Conservation (phyloP, 2,113 vertebrate species). For the Climacteris rufus region DNA sequence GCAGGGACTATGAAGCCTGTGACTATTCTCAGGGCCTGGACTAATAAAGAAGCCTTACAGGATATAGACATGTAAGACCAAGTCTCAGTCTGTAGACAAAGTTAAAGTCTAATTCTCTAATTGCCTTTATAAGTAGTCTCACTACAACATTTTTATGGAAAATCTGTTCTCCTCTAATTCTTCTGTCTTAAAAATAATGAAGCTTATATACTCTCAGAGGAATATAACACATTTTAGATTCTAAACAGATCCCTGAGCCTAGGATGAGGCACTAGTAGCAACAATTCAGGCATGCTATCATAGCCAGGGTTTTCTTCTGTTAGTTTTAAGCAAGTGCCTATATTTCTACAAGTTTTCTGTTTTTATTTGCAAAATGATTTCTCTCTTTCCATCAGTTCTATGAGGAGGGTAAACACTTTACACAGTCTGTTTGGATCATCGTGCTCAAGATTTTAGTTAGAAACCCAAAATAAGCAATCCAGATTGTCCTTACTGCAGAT, state of each 20-base stretch:
- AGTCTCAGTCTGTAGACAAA: neutral
- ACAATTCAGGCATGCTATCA: neutral
- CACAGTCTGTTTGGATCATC: neutral
- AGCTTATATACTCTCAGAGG: neutral
- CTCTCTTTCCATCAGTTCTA: neutral
- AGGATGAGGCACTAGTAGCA: neutral
- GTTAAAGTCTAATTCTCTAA: neutral
- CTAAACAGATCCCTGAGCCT: neutral
- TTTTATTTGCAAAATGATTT: neutral
- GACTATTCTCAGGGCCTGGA: neutral
- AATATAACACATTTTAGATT: neutral
- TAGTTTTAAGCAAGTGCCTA: neutral
- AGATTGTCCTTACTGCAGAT: neutral
- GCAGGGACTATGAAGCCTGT: accelerated
- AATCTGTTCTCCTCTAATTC: neutral
- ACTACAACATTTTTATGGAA: neutral
- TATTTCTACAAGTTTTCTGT: neutral
- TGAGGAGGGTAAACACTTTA: neutral
- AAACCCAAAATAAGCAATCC: neutral
- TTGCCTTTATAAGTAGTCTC: neutral
- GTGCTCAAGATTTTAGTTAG: neutral
- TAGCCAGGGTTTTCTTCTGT: neutral
- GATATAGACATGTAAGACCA: neutral
- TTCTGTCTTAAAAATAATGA: neutral
- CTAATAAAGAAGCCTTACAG: neutral